Conservation (phyloP, 2,888 invertebrate genomes). For the Drosophila paranaensis region DNA sequence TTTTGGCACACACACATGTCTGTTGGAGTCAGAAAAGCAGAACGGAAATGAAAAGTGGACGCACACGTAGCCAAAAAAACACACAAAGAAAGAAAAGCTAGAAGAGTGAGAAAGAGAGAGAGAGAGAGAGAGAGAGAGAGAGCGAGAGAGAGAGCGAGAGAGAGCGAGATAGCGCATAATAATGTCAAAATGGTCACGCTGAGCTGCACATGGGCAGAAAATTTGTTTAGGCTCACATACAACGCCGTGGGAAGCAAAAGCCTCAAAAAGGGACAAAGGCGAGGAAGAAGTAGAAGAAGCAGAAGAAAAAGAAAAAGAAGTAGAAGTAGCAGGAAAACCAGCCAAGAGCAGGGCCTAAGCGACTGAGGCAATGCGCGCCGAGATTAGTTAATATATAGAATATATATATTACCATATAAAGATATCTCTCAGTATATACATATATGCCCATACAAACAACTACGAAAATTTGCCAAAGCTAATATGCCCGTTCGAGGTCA, state of each 20-base stretch:
- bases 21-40: slow-evolving; percentile 29
- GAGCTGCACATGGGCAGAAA: slow-evolving; percentile 61
- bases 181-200: slow-evolving; percentile 76
- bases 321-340: not conserved
- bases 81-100: not conserved
- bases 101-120: not conserved
- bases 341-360: not conserved
- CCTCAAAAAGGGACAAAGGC: slow-evolving; percentile 30
- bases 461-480: not conserved
- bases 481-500: not conserved
- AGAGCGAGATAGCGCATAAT: slow-evolving; percentile 5
- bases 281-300: not conserved
- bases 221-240: slow-evolving; percentile 11
- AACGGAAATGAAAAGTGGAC: slow-evolving; percentile 70
- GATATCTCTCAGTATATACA: not conserved
- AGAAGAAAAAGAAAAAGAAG: not conserved
- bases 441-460: not conserved
- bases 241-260: slow-evolving; percentile 49
- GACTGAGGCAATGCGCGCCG: not conserved
- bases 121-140: not conserved
- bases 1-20: slow-evolving; percentile 36
- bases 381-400: not conserved
- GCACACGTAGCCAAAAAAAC: slow-evolving; percentile 56
- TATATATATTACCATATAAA: not conserved
- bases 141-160: not conserved